phyloP scores from a whole-genome alignment of 2,888 invertebrate genomes.

The Odontomyia ornata region DNA sequence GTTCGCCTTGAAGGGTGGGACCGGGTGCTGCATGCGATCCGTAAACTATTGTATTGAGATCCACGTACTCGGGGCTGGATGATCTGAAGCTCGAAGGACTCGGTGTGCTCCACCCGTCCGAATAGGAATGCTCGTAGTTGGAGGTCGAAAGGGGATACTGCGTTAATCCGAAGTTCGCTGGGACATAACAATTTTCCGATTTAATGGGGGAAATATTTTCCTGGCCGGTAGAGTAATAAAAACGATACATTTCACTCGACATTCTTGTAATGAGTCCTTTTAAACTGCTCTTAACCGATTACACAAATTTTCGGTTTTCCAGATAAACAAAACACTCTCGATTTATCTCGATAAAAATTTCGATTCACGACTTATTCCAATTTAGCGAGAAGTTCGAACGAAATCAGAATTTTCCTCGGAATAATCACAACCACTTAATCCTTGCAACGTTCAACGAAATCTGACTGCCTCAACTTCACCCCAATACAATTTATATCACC shows the following conservation, averaged over 20 bases:
- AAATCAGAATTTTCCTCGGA: conserved; percentile 4
- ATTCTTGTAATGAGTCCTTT: neutral
- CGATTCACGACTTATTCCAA: neutral
- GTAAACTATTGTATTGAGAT: conserved; percentile 58
- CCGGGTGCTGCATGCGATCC: conserved; percentile 5
- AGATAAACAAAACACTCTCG: neutral
- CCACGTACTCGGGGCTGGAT: conserved; percentile 63
- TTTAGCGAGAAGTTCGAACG: neutral
- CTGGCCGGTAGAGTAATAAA: conserved; percentile 61
- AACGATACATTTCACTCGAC: conserved; percentile 62
- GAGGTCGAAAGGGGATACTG: conserved; percentile 27
- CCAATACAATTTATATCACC: conserved; percentile 25
- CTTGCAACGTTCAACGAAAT: conserved; percentile 26
- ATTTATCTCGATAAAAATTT: neutral
- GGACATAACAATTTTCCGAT: conserved; percentile 41
- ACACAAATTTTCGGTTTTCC: neutral
- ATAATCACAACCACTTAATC: neutral
- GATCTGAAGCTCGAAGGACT: conserved; percentile 64
- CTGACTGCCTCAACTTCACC: conserved; percentile 20
- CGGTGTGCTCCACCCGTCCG: conserved; percentile 64
- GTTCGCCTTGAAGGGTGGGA: neutral
- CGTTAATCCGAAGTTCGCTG: conserved; percentile 30
- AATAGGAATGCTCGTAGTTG: conserved; percentile 55
- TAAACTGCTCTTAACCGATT: neutral
- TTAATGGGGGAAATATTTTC: conserved; percentile 40